Conservation (phyloP, 2,113 vertebrate genomes). For the Agapornis roseicollis region DNA sequence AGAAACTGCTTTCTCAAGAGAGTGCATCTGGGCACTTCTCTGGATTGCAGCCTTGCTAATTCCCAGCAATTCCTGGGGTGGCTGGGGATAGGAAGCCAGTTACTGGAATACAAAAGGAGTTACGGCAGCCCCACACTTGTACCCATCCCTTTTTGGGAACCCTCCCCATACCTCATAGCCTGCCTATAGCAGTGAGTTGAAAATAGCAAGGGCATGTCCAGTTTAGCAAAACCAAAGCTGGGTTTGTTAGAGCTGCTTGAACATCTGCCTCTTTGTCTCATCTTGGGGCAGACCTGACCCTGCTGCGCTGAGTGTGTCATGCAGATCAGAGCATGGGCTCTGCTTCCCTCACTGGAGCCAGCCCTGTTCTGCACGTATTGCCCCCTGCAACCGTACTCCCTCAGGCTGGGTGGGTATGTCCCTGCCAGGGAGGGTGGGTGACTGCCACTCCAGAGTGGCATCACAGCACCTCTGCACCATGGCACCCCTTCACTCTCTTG, state of each 20-base stretch:
- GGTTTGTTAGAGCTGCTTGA: neutral
- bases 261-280: neutral
- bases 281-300: neutral
- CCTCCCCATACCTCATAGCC: neutral
- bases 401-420: neutral
- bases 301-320: rapidly evolving
- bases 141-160: neutral
- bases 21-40: neutral
- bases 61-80: neutral
- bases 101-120: neutral
- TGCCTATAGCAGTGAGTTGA: neutral
- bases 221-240: neutral
- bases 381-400: rapidly evolving
- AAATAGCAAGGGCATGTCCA: neutral
- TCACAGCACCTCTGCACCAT: neutral
- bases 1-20: neutral
- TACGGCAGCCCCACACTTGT: neutral
- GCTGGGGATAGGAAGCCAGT: neutral
- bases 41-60: neutral
- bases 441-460: neutral
- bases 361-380: no score
- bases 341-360: neutral
- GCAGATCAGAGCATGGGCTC: neutral
- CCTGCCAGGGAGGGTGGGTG: neutral
- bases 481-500: rapidly evolving